Evolutionary conservation across 1,140 invertebrate species (phyloP).

Genomic region (Trachelipus rathkii): DNA sequence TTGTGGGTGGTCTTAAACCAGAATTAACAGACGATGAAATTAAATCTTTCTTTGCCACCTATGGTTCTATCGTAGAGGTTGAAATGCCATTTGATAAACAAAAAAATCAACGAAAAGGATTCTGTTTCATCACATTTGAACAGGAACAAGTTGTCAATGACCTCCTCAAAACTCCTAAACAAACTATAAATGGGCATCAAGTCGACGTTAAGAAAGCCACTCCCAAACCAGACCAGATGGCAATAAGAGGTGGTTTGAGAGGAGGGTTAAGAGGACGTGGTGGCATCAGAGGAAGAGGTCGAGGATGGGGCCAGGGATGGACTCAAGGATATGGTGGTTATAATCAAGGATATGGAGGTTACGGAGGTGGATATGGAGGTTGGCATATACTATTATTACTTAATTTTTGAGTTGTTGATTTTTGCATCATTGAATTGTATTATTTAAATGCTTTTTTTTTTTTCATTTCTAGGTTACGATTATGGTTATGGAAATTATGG

Average conservation of each 20-base stretch:
- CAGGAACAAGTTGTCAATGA: conserved; percentile 87
- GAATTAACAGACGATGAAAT: conserved; percentile 90
- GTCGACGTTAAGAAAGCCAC: conserved; percentile 92
- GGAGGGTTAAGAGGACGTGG: conserved; percentile 50
- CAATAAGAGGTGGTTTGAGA: conserved; percentile 57
- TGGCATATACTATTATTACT: conserved; percentile 39
- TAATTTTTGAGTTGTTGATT: too few relatives aligned
- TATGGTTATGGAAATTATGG: conserved; percentile 53
- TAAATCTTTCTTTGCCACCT: conserved; percentile 81
- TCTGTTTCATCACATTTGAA: conserved; percentile 92
- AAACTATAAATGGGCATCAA: conserved; percentile 87
- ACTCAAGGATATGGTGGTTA: conserved; percentile 56
- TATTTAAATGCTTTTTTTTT: conserved; percentile 14
- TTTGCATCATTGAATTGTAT: conserved; percentile 16
- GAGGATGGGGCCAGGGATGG: conserved; percentile 53
- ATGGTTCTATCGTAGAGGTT: conserved; percentile 84
- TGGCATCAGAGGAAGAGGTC: conserved; percentile 60
- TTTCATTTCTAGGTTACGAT: conserved; percentile 40
- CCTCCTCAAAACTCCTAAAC: conserved; percentile 81
- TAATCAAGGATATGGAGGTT: conserved; percentile 63
- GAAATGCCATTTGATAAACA: conserved; percentile 95
- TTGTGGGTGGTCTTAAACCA: conserved; percentile 84
- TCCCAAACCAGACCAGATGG: conserved; percentile 74
- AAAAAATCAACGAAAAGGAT: conserved; percentile 91
- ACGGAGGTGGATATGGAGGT: conserved; percentile 46